A percentile compares a stretch with the other conserved stretches of the same genome.
These are phyloP conservation scores for Ericerus pela DNA, from an alignment of 1,140 invertebrate species.

Conservation along the genomic window DNA sequence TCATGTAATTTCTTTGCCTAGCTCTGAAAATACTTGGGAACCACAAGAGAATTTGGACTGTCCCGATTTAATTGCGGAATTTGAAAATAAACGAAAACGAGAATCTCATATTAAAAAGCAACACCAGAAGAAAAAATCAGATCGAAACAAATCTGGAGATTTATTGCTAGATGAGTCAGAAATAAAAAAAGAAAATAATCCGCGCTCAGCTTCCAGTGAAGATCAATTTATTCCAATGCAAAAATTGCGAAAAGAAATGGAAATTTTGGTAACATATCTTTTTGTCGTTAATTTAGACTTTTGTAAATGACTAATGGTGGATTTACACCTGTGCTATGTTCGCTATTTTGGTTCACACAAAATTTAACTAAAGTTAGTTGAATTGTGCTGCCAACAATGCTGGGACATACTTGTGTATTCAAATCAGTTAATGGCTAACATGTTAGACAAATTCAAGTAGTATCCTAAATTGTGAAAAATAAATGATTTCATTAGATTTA, in stretches of 20 bases:
- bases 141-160: neutral
- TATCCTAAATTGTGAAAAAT: too few species aligned
- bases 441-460: too few species aligned
- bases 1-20: too few species aligned
- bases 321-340: too few species aligned
- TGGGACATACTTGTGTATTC: too few species aligned
- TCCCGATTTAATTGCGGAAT: constrained; percentile 60
- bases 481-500: too few species aligned
- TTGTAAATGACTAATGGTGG: too few species aligned
- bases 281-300: too few species aligned
- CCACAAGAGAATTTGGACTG: constrained; percentile 59
- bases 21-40: constrained; percentile 50
- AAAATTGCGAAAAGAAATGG: constrained; percentile 3
- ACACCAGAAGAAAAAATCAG: constrained; percentile 23
- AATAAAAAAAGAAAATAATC: constrained; percentile 3
- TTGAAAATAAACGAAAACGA: constrained; percentile 40
- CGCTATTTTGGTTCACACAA: too few species aligned
- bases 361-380: too few species aligned
- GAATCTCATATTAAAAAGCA: constrained; percentile 16
- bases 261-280: neutral
- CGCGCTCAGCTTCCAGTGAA: neutral
- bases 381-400: too few species aligned
- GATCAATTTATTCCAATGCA: neutral
- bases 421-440: too few species aligned
- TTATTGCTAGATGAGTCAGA: neutral